Conservation (phyloP, 2,797 vertebrate genomes). For the Microctenopoma stevenorrisi region DNA sequence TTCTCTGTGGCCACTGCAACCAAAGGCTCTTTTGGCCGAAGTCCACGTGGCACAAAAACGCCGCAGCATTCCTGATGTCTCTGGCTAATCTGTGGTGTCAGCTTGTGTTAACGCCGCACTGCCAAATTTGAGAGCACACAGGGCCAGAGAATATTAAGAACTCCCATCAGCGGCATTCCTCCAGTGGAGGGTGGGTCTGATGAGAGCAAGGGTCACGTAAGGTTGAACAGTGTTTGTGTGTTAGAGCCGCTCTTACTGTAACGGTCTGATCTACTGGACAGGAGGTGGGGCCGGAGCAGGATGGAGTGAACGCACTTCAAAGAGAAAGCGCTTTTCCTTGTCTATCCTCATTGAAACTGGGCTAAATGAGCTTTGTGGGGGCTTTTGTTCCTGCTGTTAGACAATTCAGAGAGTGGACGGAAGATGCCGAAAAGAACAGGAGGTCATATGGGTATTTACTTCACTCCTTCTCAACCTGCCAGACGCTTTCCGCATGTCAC, state of each 20-base stretch:
- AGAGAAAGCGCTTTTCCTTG: constrained; percentile 68
- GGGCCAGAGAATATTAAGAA: constrained; percentile 96
- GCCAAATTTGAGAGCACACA: constrained; percentile 95
- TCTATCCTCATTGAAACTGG: constrained; percentile 70
- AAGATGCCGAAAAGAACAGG: constrained; percentile 69
- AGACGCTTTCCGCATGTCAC: constrained; percentile 61
- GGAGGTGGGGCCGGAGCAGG: constrained; percentile 65
- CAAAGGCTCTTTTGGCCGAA: constrained; percentile 92
- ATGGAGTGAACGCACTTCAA: constrained; percentile 75
- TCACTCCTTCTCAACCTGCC: constrained; percentile 63
- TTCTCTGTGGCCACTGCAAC: constrained; percentile 81
- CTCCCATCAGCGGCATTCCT: constrained; percentile 94
- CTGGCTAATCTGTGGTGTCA: constrained; percentile 99
- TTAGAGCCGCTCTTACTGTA: constrained; percentile 70
- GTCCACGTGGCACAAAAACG: constrained; percentile 96
- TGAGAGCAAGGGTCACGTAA: constrained; percentile 77
- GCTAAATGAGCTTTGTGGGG: constrained; percentile 70
- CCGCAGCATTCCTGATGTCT: constrained; percentile 98
- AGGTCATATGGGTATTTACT: constrained; percentile 74
- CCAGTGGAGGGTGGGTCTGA: constrained; percentile 76
- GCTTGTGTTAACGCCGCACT: constrained; percentile 97
- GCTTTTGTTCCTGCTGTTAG: constrained; percentile 72
- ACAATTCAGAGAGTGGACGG: constrained; percentile 63
- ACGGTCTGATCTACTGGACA: constrained; percentile 70
- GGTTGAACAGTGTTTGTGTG: constrained; percentile 73